phyloP scores from a whole-genome alignment of 1,140 invertebrate genomes.

The Drosophila watanabei region DNA sequence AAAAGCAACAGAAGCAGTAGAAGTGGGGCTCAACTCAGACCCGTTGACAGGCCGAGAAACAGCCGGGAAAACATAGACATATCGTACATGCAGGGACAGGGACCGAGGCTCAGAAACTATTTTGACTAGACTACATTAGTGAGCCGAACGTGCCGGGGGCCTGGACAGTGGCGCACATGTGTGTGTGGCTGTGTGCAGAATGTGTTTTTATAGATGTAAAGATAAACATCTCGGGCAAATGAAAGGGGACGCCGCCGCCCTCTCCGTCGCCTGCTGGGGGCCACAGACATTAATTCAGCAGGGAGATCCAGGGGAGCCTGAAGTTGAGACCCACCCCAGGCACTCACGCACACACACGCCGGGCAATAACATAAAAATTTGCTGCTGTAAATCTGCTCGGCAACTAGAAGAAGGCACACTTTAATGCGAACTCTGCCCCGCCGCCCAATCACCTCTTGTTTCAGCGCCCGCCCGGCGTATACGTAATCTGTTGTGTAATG shows the following conservation, averaged over 20 bases:
- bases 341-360: constrained; percentile 28
- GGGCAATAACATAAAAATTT: constrained; percentile 79
- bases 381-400: constrained; percentile 74
- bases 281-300: constrained; percentile 56
- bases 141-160: constrained; percentile 54
- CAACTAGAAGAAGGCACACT: constrained; percentile 60
- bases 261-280: constrained; percentile 16
- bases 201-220: constrained; percentile 67
- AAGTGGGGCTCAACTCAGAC: constrained; percentile 45
- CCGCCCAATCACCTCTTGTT: constrained; percentile 37
- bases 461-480: constrained; percentile 47
- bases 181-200: constrained; percentile 17
- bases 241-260: constrained; percentile 26
- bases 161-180: constrained; percentile 39
- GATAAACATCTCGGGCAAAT: constrained; percentile 62
- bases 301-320: not conserved
- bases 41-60: constrained; percentile 55
- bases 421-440: constrained; percentile 59
- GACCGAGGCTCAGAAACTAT: constrained; percentile 46
- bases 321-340: constrained; percentile 3
- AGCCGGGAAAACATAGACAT: constrained; percentile 31
- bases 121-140: constrained; percentile 55
- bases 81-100: constrained; percentile 5
- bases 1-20: constrained; percentile 54
- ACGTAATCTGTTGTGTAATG: constrained; percentile 85